Evolutionary conservation across 2,888 invertebrate species (phyloP), one percentile per base, ranked within the genome.

Genomic region (Eumacrocentrus americanus): DNA sequence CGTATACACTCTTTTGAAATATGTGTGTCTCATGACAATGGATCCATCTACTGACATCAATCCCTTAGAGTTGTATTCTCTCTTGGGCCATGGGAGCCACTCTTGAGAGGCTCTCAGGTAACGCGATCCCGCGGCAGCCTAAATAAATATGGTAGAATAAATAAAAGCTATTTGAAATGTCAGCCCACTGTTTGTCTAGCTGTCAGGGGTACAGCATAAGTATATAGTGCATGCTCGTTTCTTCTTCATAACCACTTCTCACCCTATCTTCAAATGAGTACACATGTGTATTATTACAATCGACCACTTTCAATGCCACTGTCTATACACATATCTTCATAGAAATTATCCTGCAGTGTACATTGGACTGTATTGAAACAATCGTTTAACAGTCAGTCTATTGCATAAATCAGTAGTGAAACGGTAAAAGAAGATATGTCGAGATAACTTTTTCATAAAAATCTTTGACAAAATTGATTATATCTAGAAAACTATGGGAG

Each of bases 91-190:
- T 58, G 12, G 29, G 12, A 22, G 52, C 61, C 52, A 61, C 64
- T 63, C 61, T 37, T 22, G 58, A 12, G 22, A 44, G 54, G 56
- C 62, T 52, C 65, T 57, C 75, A 76, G 76, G 77, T 77, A 77
- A 77, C 74, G 71, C 71, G 78, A 77, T 77, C 74, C 71, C 72
- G 53, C 48, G 69, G 72, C 74, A 74, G 77, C 78, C 77, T 78
- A 79, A 78, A 78, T 77, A 78, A 78, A 79, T 77, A 76, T 67
- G 69, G 69, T 72, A 76, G 75, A 76, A 78, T 78, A 78, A 78
- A 78, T 77, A 78, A 76, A 75, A 76, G 77, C 72, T 70, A 71
- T 76, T 77, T 72, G 76, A 76, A 71, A 73, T 72, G 75, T 74
- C 76, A 75, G 74, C 69, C 67, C 64, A 63, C 69, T 77, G 73